A percentile compares a stretch with the other conserved stretches of the same genome.
These are phyloP conservation scores for Himantopus leucocephalus DNA, from an alignment of 2,113 vertebrate species.

Conservation along the genomic window DNA sequence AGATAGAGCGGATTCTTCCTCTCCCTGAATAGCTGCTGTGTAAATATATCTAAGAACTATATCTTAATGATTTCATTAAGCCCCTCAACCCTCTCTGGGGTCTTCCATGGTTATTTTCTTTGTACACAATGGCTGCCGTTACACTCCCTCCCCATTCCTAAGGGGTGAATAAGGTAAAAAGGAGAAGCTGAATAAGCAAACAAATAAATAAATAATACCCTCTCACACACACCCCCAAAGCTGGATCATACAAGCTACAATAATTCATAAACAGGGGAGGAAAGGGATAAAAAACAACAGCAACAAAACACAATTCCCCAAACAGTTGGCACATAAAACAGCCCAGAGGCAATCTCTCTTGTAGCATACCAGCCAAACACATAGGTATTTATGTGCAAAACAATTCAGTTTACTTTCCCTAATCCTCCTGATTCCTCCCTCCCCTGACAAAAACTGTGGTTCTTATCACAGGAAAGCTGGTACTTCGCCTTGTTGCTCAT, in stretches of 20 bases:
- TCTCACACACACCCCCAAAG: not conserved
- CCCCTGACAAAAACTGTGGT: not conserved
- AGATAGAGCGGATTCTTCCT: not conserved
- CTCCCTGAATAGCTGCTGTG: not conserved
- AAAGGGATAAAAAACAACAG: not conserved
- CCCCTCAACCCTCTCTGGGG: not conserved
- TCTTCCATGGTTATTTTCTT: conserved; percentile 16
- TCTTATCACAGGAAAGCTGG: conserved; percentile 6
- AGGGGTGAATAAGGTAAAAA: not conserved
- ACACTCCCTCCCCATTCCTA: not conserved
- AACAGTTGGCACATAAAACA: conserved; percentile 37
- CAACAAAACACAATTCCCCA: conserved; percentile 50
- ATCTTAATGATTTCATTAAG: conserved; percentile 50
- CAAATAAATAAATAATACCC: not conserved
- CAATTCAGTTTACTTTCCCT: conserved; percentile 37
- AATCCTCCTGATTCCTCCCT: conserved; percentile 11
- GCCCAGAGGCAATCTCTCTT: conserved; percentile 28
- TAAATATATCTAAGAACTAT: conserved; percentile 4
- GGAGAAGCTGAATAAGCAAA: not conserved
- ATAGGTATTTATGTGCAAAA: conserved; percentile 34
- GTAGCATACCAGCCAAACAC: conserved; percentile 15
- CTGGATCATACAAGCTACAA: conserved; percentile 22
- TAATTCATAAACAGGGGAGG: conserved; percentile 44
- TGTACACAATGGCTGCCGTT: not conserved
- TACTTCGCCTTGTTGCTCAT: not conserved